A percentile compares a stretch with the other conserved stretches of the same genome.
Evolutionary conservation across 2,113 vertebrate species (phyloP).

Genomic region (Aphyosemion australe): DNA sequence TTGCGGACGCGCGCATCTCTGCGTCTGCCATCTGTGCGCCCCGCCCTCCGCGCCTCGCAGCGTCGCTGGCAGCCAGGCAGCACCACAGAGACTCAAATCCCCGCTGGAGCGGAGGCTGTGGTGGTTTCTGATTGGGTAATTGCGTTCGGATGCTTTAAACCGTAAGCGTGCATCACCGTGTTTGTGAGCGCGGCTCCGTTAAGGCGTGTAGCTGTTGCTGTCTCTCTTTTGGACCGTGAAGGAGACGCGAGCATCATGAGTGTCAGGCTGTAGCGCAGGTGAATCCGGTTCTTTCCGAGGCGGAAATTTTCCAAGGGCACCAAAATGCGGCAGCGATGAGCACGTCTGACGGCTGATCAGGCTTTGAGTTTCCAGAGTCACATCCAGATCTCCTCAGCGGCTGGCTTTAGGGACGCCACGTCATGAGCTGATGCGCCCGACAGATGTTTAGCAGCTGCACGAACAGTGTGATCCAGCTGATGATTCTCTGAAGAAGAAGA

Average conservation of each 20-base stretch:
- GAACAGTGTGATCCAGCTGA: slow-evolving; percentile 6
- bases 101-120: neutral
- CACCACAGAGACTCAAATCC: slow-evolving; percentile 36
- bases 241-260: neutral
- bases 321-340: slow-evolving; percentile 54
- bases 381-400: slow-evolving; percentile 16
- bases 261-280: slow-evolving; percentile 8
- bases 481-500: slow-evolving; percentile 6
- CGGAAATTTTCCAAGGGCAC: slow-evolving; percentile 49
- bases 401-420: slow-evolving; percentile 51
- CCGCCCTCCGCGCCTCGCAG: slow-evolving; percentile 51
- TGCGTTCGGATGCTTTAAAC: slow-evolving; percentile 4
- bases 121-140: slow-evolving; percentile 31
- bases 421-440: slow-evolving; percentile 64
- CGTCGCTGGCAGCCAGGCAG: slow-evolving; percentile 36
- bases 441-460: slow-evolving; percentile 58
- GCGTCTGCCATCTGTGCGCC: slow-evolving; percentile 40
- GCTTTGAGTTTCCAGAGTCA: slow-evolving; percentile 20
- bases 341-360: slow-evolving; percentile 36
- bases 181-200: neutral
- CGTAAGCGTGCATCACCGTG: neutral
- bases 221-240: neutral
- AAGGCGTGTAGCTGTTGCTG: neutral
- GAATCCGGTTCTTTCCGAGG: slow-evolving; percentile 6
- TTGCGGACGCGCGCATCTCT: slow-evolving; percentile 32